Base-by-base conservation (phyloP, 2,888 invertebrate species). In the Meiosimyza platycephala region DNA sequence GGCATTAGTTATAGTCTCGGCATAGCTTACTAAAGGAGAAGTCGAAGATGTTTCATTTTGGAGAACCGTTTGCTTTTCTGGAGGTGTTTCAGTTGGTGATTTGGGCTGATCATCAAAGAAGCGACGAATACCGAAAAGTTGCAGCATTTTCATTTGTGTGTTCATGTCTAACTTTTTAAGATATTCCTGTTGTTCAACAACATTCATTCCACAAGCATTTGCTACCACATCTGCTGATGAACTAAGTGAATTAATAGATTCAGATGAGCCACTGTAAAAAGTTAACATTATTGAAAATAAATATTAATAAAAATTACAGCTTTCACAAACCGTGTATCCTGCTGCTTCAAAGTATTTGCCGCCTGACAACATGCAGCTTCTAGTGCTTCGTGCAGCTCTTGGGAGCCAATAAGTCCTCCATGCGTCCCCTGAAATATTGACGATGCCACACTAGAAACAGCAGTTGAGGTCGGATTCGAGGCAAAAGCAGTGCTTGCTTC, bases 71-170 rank as follows among this genome's bases (percentile, higher is more conserved):
- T 79, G 77, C 12, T 78, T 82, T 54, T 84, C 84, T 9, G 84
- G 84, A 47, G 83, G 82, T 54, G 88, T 85, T 76, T 86, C 88
- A 52, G 87, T 85, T 33, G 88, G 87, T 16, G 88, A 87, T 78
- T 88, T 88, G n/a, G 87, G 87, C 75, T 87, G 86, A 76, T 87
- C 87, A 69, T 84, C 85, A 73, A 86, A 86, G 74, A 86, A 83
- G 68, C 85, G 85, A 47, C 84, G 85, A 75, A 85, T 82, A 48
- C 83, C 81, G 63, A 84, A 82, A 76, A 86, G 83, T 66, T 86
- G 85, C 15, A 87, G 79, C 76, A 86, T 83, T 76, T 85, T 86
- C 67, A 83, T 76, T 72, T 83, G 82, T 40, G 83, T 79, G 76
- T 79, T 80, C 63, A 80, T 76, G 13, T 79, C 78, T 33, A 79